Conservation (phyloP, 37 sponge, comb jelly and placozoan species). For the Chondrilla cf. caribensis region DNA sequence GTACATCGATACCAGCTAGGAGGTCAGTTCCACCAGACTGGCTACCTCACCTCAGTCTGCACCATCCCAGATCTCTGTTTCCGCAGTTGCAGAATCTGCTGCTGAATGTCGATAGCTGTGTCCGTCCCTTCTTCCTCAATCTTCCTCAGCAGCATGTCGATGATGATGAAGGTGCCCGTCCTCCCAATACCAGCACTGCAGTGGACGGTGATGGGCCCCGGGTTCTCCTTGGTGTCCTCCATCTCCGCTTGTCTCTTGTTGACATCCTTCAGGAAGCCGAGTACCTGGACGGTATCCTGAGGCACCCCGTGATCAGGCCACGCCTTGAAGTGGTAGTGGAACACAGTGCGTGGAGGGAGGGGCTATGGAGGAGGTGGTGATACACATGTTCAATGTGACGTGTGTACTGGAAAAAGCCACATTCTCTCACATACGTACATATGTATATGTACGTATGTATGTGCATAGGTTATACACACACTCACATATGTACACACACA, state of each 20-base stretch:
- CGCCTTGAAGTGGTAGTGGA: constrained; percentile 80
- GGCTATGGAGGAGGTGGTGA: not conserved
- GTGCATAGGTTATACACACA: not conserved
- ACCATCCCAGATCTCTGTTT: constrained; percentile 95
- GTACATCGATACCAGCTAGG: too few relatives aligned
- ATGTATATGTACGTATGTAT: too few relatives aligned
- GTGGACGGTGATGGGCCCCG: constrained; percentile 89
- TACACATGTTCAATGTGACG: too few relatives aligned
- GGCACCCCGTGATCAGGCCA: constrained; percentile 97
- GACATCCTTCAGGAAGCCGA: constrained; percentile 80
- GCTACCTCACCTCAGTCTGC: constrained; percentile 78
- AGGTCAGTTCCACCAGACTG: not conserved
- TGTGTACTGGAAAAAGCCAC: too few relatives aligned
- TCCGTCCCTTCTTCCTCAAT: constrained; percentile 41
- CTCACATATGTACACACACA: constrained; percentile 1
- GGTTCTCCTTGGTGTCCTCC: not conserved
- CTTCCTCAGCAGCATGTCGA: constrained; percentile 14
- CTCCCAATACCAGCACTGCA: constrained; percentile 48
- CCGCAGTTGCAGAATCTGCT: constrained; percentile 77
- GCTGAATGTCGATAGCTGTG: constrained; percentile 84
- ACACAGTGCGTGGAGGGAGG: constrained; percentile 20
- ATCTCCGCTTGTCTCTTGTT: constrained; percentile 48
- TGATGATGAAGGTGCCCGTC: constrained; percentile 18
- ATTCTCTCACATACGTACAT: not conserved
- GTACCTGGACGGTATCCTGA: constrained; percentile 66